Evolutionary conservation across 2,888 invertebrate species (phyloP).

Genomic region (Leptinotarsa tumamoca): DNA sequence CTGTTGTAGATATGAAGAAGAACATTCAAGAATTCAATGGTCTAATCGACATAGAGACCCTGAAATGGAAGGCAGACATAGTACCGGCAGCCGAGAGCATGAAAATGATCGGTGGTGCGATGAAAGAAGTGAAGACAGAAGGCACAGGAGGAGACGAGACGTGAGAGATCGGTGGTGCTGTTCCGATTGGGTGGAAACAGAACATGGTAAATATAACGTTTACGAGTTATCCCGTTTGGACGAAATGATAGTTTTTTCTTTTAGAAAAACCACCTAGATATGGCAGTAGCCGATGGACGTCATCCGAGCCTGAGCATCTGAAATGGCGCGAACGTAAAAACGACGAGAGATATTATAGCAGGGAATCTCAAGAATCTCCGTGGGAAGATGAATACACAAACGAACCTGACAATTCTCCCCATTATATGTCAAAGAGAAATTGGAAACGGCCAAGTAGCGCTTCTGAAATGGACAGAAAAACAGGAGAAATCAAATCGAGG

Average conservation of each 20-base stretch:
- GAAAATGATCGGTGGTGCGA: slow-evolving; percentile 58
- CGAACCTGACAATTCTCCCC: slow-evolving; percentile 62
- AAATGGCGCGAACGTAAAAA: slow-evolving; percentile 62
- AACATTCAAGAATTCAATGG: slow-evolving; percentile 59
- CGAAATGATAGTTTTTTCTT: slow-evolving; percentile 27
- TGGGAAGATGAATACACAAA: slow-evolving; percentile 73
- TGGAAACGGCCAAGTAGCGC: slow-evolving; percentile 73
- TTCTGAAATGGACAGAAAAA: slow-evolving; percentile 70
- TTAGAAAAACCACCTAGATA: slow-evolving; percentile 59
- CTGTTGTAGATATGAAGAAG: slow-evolving; percentile 62
- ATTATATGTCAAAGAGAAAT: slow-evolving; percentile 61
- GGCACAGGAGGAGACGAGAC: slow-evolving; percentile 55
- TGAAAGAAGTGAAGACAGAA: slow-evolving; percentile 57
- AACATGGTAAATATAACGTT: slow-evolving; percentile 62
- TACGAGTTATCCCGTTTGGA: background rate
- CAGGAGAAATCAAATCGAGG: slow-evolving; percentile 63
- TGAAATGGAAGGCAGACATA: slow-evolving; percentile 55
- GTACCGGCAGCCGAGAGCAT: slow-evolving; percentile 50
- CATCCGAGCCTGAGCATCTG: slow-evolving; percentile 47
- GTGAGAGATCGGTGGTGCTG: slow-evolving; percentile 64
- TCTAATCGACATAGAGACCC: slow-evolving; percentile 57
- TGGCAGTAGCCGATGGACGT: slow-evolving; percentile 52
- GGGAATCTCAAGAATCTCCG: slow-evolving; percentile 68
- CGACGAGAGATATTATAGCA: slow-evolving; percentile 64
- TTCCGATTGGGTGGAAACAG: slow-evolving; percentile 70